Conservation (phyloP, 2,113 vertebrate genomes). For the Cyrtonyx montezumae region DNA sequence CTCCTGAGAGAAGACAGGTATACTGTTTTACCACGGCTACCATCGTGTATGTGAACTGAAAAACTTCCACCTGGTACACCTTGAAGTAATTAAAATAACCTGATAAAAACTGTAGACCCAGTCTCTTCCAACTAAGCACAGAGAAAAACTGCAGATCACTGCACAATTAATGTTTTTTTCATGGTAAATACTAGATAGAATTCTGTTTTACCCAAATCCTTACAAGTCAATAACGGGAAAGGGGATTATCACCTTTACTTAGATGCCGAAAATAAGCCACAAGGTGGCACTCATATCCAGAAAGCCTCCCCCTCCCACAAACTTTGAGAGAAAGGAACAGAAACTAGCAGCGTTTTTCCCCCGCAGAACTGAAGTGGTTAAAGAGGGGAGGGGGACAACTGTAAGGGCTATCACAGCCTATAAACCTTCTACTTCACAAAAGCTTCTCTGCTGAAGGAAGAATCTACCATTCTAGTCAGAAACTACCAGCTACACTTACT, state of each 20-base stretch:
- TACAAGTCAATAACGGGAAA: accelerated
- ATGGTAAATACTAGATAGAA: background rate
- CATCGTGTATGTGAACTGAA: background rate
- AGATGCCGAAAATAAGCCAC: background rate
- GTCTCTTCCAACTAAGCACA: background rate
- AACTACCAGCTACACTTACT: background rate
- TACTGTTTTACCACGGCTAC: background rate
- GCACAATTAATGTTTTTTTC: background rate
- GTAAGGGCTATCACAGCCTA: background rate
- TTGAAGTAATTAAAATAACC: background rate
- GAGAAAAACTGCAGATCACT: background rate
- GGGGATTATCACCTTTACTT: background rate
- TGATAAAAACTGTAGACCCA: background rate
- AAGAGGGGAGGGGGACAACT: background rate
- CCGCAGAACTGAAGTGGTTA: background rate
- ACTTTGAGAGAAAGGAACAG: background rate
- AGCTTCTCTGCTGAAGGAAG: background rate
- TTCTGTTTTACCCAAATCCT: background rate
- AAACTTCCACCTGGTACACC: background rate
- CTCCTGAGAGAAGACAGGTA: background rate
- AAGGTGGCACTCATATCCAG: slow-evolving; percentile 58
- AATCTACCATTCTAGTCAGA: background rate
- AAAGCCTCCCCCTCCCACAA: background rate
- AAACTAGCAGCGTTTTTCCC: background rate
- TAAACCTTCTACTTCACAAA: background rate